Evolutionary conservation across 2,113 vertebrate species (phyloP).

Genomic region (Athene noctua): DNA sequence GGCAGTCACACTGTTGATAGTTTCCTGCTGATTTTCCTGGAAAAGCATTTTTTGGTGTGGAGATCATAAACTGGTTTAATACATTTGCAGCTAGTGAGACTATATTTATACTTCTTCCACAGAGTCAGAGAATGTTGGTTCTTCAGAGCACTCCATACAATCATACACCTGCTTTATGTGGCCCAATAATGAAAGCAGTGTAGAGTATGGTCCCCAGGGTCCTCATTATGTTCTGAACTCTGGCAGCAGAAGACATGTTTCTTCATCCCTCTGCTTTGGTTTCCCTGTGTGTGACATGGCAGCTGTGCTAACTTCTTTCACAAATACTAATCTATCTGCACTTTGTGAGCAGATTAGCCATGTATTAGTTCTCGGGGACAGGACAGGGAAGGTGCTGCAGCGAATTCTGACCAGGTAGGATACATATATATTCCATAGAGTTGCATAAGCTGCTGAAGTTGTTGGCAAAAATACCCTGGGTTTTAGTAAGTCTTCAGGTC

Average conservation of each 20-base stretch:
- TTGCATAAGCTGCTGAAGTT: neutral
- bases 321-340: neutral
- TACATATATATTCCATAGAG: fast-evolving
- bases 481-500: neutral
- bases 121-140: neutral
- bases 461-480: neutral
- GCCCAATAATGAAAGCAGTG: neutral
- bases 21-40: neutral
- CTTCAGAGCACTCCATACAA: neutral
- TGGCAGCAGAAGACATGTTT: neutral
- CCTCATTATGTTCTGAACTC: neutral
- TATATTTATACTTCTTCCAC: neutral
- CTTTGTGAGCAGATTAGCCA: neutral
- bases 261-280: neutral
- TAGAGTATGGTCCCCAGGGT: neutral
- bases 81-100: neutral
- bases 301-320: neutral
- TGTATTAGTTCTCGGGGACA: neutral
- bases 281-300: neutral
- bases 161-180: neutral
- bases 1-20: neutral
- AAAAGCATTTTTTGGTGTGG: neutral
- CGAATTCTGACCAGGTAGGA: neutral
- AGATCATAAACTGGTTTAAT: neutral
- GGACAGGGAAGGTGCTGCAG: neutral